Base-by-base conservation (phyloP, 2,888 invertebrate species). In the Agrilus mali region DNA sequence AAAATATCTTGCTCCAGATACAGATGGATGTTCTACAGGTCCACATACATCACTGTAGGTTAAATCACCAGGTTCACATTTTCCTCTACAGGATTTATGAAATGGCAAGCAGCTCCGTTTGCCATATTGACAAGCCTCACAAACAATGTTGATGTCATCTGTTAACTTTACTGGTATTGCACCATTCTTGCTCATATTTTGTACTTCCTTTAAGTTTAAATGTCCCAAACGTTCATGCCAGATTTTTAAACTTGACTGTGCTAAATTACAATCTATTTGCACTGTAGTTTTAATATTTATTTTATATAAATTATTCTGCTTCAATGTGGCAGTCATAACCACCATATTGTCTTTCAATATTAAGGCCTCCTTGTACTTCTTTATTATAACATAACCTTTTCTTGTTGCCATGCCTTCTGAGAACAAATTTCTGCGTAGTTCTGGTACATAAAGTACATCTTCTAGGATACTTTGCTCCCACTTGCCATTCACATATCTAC, bases 341-440 rank as follows among this genome's bases (percentile, higher is more conserved):
- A n/a, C n/a, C n/a, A n/a, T n/a, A n/a, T n/a, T n/a, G n/a, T n/a
- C n/a, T n/a, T n/a, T n/a, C n/a, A n/a, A n/a, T n/a, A n/a, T n/a
- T n/a, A n/a, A n/a, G n/a, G n/a, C n/a, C n/a, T n/a, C n/a, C n/a
- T n/a, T n/a, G n/a, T n/a, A n/a, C 17, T 55, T 52, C 38, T 60
- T 61, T 0, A 55, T 32, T 12, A 59, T 53, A 4, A 27, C 33
- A 47, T 57, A 55, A 1, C 54, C 54, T 47, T 56, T 55, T 12
- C 51, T 47, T 4, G 53, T 57, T 2, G 51, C 43, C 1, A 42
- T 53, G 2, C 60, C 61, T 46, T 61, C 60, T 1, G 60, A 64
- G 42, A 63, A 60, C 10, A 63, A 40, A 41, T 63, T 62, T 48
- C 55, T 55, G 12, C 48, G 36, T n/a, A 63, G 46, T 0, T n/a